These are phyloP conservation scores for Laticauda colubrina DNA, from an alignment of 2,113 vertebrate genomes.

Conservation along the genomic window DNA sequence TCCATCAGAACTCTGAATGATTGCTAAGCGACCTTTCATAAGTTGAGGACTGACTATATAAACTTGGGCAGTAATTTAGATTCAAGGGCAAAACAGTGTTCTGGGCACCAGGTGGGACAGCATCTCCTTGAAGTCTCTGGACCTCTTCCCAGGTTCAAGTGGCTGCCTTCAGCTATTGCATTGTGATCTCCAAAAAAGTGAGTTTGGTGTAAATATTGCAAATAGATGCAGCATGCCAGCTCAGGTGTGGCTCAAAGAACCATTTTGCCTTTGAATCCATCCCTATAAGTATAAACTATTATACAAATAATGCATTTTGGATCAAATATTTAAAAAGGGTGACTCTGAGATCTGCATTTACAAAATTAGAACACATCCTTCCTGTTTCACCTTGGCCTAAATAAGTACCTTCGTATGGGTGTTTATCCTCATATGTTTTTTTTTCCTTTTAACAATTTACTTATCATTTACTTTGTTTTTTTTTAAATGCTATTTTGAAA, in stretches of 20 bases:
- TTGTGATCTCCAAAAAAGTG: not conserved
- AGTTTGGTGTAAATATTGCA: not conserved
- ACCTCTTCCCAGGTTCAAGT: not conserved
- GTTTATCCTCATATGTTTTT: not conserved
- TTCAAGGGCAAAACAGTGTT: not conserved
- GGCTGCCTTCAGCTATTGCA: not conserved
- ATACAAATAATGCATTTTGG: not conserved
- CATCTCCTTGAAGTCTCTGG: not conserved
- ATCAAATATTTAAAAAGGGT: not conserved
- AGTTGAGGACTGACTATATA: not conserved
- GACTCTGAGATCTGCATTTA: not conserved
- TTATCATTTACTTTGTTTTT: conserved; percentile 13
- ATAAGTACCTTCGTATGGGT: not conserved
- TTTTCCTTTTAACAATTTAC: not conserved
- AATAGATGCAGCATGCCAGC: not conserved
- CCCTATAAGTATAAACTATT: not conserved
- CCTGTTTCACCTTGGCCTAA: not conserved
- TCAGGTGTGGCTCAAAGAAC: not conserved
- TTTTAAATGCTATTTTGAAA: conserved; percentile 34
- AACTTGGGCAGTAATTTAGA: not conserved
- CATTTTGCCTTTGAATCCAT: not conserved
- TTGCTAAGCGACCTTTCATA: not conserved
- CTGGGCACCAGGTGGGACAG: not conserved
- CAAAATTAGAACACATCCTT: not conserved
- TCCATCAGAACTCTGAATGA: not conserved